These are phyloP conservation scores for Patella depressa DNA, from an alignment of 2,888 invertebrate species.

Conservation along the genomic window DNA sequence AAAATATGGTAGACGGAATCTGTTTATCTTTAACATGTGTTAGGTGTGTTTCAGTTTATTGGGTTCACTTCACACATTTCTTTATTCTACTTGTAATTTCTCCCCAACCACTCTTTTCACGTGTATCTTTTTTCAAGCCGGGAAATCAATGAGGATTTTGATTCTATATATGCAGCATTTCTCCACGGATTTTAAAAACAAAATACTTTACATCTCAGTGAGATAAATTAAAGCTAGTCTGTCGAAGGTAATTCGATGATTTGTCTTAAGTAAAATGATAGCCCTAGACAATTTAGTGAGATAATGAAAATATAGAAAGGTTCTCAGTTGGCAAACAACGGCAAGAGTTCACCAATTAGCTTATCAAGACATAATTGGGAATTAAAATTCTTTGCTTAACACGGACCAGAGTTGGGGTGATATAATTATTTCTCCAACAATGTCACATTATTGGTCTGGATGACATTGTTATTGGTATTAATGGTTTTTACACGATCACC, in stretches of 20 bases:
- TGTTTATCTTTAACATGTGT: too few relatives aligned
- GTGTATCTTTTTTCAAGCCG: too few relatives aligned
- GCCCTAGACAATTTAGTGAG: conserved; percentile 19
- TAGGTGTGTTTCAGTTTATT: too few relatives aligned
- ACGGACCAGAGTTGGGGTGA: conserved; percentile 1
- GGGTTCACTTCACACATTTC: too few relatives aligned
- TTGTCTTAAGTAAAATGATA: conserved; percentile 4
- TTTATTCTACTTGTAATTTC: too few relatives aligned
- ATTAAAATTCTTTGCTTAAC: conserved; percentile 8
- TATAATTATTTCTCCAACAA: conserved; percentile 2
- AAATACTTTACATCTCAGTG: too few relatives aligned
- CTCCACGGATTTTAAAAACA: too few relatives aligned
- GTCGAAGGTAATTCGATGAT: not conserved
- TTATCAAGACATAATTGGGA: conserved; percentile 10
- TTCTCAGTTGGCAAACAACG: conserved; percentile 23
- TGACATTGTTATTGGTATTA: conserved; percentile 6
- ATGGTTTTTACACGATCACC: conserved; percentile 1
- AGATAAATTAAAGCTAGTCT: too few relatives aligned
- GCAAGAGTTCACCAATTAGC: conserved; percentile 13
- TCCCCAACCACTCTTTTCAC: too few relatives aligned
- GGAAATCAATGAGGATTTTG: too few relatives aligned
- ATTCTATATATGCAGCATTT: too few relatives aligned
- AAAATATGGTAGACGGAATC: too few relatives aligned
- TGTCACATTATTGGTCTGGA: conserved; percentile 9
- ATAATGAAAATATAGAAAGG: conserved; percentile 24